Base-by-base conservation (phyloP, 2,888 invertebrate species). In the Panzeria rudis region DNA sequence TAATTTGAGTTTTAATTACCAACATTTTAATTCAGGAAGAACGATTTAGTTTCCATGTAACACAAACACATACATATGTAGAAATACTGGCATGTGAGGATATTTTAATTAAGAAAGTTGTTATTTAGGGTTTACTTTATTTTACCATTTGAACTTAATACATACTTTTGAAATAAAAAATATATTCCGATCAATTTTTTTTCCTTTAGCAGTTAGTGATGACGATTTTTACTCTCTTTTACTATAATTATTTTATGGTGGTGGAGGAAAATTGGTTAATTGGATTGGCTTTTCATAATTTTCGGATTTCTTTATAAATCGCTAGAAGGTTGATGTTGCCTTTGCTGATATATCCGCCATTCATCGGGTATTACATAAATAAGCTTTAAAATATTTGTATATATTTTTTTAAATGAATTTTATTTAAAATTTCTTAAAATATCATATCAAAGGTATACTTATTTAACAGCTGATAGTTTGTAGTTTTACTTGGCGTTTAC, bases 341-440 rank as follows among this genome's bases (percentile, higher is more conserved):
- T 91, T 88, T 92, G 92, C 87, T 92, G 92, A 89, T 92, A 92
- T 87, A 92, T 92, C 90, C 92, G 91, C 92, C 92, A 92, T 90
- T 92, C 93, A 87, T 92, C 92, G 89, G 92, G 92, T 89, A 93
- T 92, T 88, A 92, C 91, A 90, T 92, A 93, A 89, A 92, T 91
- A 87, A 93, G 92, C 93, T 93, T 87, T 81, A 87, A 88, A 85
- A 80, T 72, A 87, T 79, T 78, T 69, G 71, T 64, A 54, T 64
- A 35, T 73, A 25, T 15, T 23, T 59, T 20, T 35, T 56, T n/a
- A n/a, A n/a, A 8, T 54, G 23, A 13, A 59, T 56, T 44, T 44
- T 13, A 13, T 2, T 44, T 8, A 32, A 20, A 20, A 13, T 50
- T 50, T 32, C 5, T 32, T 50, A n/a, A n/a, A n/a, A n/a, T n/a